A percentile compares a stretch with the other conserved stretches of the same genome.
phyloP scores from a whole-genome alignment of 2,113 vertebrate species.

The Anguilla rostrata region DNA sequence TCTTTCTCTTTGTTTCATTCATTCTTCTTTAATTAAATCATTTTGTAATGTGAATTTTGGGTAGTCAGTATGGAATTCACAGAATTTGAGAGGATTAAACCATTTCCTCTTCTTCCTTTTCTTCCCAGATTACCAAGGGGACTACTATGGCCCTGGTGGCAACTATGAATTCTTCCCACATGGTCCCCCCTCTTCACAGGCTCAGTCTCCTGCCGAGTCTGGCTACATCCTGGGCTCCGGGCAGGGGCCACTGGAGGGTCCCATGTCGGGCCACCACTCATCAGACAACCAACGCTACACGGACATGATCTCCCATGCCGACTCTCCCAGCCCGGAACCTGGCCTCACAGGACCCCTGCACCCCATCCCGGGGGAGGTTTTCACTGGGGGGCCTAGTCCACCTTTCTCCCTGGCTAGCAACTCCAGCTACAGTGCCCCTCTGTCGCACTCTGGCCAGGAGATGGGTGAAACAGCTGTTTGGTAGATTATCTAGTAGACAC shows the following conservation, averaged over 20 bases:
- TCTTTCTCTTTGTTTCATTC: too few species aligned
- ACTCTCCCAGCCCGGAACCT: constrained; percentile 93
- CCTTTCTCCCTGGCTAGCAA: constrained; percentile 91
- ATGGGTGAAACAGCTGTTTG: constrained; percentile 91
- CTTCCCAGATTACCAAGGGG: constrained; percentile 89
- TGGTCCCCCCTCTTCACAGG: constrained; percentile 90
- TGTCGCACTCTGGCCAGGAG: constrained; percentile 90
- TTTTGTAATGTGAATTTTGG: too few species aligned
- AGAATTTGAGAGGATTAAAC: background rate
- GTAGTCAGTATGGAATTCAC: background rate
- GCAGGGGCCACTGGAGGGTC: constrained; percentile 84
- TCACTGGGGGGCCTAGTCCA: constrained; percentile 89
- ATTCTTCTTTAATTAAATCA: too few species aligned
- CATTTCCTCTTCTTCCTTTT: background rate
- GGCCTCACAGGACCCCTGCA: constrained; percentile 86
- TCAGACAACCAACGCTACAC: constrained; percentile 97
- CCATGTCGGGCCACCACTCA: constrained; percentile 81
- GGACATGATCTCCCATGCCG: constrained; percentile 96
- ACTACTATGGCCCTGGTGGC: constrained; percentile 88
- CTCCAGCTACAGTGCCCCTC: constrained; percentile 88
- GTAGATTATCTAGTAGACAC: constrained; percentile 62
- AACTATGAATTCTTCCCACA: constrained; percentile 98
- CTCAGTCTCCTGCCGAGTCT: constrained; percentile 91
- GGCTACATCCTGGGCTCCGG: constrained; percentile 89
- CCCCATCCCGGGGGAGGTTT: constrained; percentile 87